Conservation (phyloP, 53 echinoderm and acorn worm genomes). For the Stichopus horrens region DNA sequence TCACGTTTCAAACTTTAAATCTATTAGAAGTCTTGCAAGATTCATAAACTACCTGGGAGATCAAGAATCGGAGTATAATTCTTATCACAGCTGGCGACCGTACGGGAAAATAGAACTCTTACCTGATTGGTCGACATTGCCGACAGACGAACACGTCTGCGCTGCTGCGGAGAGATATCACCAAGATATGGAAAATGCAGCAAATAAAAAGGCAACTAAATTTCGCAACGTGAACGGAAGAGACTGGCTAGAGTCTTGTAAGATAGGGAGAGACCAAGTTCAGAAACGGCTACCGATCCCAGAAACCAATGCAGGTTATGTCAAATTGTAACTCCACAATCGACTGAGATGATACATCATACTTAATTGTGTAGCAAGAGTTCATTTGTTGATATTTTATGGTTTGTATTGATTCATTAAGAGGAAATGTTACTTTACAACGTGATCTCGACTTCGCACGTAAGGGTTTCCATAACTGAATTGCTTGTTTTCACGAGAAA, state of each 20-base stretch:
- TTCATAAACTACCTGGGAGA: neutral
- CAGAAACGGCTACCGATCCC: constrained; percentile 17
- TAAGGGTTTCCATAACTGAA: too few relatives aligned
- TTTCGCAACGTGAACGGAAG: constrained; percentile 41
- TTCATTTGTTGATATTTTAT: too few relatives aligned
- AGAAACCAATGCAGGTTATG: constrained; percentile 18
- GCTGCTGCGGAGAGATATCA: constrained; percentile 33
- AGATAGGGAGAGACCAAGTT: constrained; percentile 33
- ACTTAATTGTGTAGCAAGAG: too few relatives aligned
- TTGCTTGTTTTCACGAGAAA: too few relatives aligned
- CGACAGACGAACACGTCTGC: constrained; percentile 36
- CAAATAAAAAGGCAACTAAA: neutral
- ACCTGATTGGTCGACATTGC: constrained; percentile 34
- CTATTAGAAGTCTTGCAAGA: neutral
- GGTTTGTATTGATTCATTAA: too few relatives aligned
- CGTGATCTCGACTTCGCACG: too few relatives aligned
- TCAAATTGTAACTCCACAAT: neutral
- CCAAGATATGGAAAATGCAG: constrained; percentile 35
- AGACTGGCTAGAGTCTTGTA: constrained; percentile 44
- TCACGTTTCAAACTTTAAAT: constrained; percentile 25
- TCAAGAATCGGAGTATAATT: constrained; percentile 19
- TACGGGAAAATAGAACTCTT: constrained; percentile 13
- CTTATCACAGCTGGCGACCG: constrained; percentile 26
- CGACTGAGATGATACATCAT: too few relatives aligned
- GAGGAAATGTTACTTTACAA: too few relatives aligned